A percentile compares a stretch with the other conserved stretches of the same genome.
These are phyloP conservation scores for Poeciliopsis paucimaculata DNA, from an alignment of 2,797 vertebrate genomes.

Conservation along the genomic window DNA sequence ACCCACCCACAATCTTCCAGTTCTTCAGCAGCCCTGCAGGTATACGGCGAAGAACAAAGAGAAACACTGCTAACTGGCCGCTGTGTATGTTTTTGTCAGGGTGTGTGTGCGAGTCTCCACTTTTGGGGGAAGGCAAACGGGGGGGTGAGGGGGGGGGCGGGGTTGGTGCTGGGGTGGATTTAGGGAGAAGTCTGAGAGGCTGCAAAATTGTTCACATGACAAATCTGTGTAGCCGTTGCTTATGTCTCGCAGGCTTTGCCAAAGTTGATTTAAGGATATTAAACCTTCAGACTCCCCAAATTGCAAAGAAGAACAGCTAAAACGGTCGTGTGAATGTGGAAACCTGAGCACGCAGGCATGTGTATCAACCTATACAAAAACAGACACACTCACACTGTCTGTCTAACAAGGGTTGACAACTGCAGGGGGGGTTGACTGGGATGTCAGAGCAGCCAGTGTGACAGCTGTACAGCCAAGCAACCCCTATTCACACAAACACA, in stretches of 20 bases:
- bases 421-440: slow-evolving; percentile 71
- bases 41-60: slow-evolving; percentile 77
- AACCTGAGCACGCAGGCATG: slow-evolving; percentile 52
- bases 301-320: slow-evolving; percentile 24
- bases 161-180: slow-evolving; percentile 33
- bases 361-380: slow-evolving; percentile 45
- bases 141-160: not conserved
- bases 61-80: slow-evolving; percentile 65
- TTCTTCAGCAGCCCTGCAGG: slow-evolving; percentile 75
- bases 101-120: slow-evolving; percentile 15
- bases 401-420: slow-evolving; percentile 76
- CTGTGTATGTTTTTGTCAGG: slow-evolving; percentile 34
- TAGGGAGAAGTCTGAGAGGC: slow-evolving; percentile 36
- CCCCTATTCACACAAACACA: slow-evolving; percentile 11
- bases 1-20: slow-evolving; percentile 71
- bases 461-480: slow-evolving; percentile 66
- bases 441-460: slow-evolving; percentile 67
- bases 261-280: slow-evolving; percentile 32
- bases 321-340: slow-evolving; percentile 30
- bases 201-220: slow-evolving; percentile 42
- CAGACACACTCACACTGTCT: slow-evolving; percentile 41
- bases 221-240: slow-evolving; percentile 33
- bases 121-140: slow-evolving; percentile 22
- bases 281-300: slow-evolving; percentile 17
- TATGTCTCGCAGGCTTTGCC: slow-evolving; percentile 26